Evolutionary conservation across 2,888 invertebrate species (phyloP), one percentile per base, ranked within the genome.

Genomic region (Sabatieria punctata): DNA sequence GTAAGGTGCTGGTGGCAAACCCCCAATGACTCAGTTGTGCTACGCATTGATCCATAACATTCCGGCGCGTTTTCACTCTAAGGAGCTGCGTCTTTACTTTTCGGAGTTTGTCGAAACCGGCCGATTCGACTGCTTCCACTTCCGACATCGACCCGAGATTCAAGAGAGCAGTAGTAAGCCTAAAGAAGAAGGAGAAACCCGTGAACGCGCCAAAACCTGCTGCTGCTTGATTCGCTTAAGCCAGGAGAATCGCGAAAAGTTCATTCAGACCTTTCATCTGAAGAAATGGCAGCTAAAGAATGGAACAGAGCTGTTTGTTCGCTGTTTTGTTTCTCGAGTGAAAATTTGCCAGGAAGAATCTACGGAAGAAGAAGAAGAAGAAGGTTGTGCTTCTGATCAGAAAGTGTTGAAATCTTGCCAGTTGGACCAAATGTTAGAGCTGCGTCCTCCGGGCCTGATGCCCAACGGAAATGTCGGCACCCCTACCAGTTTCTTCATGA

Each of bases 381-480:
- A 30, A 15, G 15, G 15, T 8, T 11, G 30, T 30, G 30, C 30
- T 8, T 8, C 30, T 11, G 30, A 30, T 30, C n/a, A n/a, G n/a
- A n/a, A n/a, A n/a, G n/a, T n/a, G n/a, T n/a, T n/a, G n/a, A n/a
- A n/a, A n/a, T n/a, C n/a, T n/a, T n/a, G n/a, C n/a, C n/a, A n/a
- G n/a, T 30, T 30, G 30, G 15, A 11, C 15, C 8, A 30, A 30
- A 30, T 30, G 21, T 48, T 60, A 21, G 68, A 68, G 53, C 53
- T 68, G 47, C 55, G 58, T 25, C 67, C 68, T 11, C 67, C 67
- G 1, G 23, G 57, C 40, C 51, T 68, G 2, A 70, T 73, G 70
- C 71, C 71, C 3, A 57, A 71, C 49, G 75, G 75, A 24, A 75
- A 75, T 60, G 72, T 75, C 35, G 75, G 75, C 4, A 74, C 74